These are phyloP conservation scores for Phoebastria nigripes DNA, from an alignment of 2,797 vertebrate species.

Conservation along the genomic window DNA sequence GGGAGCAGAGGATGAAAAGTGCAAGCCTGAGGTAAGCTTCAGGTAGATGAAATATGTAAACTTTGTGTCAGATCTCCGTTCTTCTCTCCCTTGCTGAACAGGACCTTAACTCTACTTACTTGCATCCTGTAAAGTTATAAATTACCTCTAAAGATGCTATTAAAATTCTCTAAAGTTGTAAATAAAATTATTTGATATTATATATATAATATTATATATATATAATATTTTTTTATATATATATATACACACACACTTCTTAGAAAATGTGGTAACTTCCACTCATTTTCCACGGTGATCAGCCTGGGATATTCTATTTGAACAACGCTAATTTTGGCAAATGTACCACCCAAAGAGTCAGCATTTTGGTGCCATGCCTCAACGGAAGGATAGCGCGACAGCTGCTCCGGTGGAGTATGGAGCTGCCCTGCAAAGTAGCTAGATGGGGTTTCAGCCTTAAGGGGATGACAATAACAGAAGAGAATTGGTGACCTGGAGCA, in stretches of 20 bases:
- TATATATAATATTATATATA: neutral
- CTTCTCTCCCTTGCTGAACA: no score
- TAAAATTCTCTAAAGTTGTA: neutral
- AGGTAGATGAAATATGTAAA: neutral
- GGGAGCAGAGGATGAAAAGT: neutral
- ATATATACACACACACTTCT: accelerated
- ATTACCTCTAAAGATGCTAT: neutral
- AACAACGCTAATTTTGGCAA: neutral
- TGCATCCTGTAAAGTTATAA: neutral
- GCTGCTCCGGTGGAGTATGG: neutral
- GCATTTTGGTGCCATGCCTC: neutral
- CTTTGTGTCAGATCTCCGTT: no score
- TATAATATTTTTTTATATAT: neutral
- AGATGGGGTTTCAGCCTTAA: neutral
- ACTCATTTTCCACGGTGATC: neutral
- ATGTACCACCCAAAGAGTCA: accelerated
- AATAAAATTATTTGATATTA: neutral
- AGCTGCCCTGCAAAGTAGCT: neutral
- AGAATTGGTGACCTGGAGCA: neutral
- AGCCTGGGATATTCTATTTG: neutral
- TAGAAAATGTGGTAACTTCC: neutral
- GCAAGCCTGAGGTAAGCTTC: neutral
- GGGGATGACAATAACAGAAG: neutral
- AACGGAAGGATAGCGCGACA: neutral
- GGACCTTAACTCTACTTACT: neutral